phyloP scores from a whole-genome alignment of 2,888 invertebrate genomes.

The Brenthis ino region DNA sequence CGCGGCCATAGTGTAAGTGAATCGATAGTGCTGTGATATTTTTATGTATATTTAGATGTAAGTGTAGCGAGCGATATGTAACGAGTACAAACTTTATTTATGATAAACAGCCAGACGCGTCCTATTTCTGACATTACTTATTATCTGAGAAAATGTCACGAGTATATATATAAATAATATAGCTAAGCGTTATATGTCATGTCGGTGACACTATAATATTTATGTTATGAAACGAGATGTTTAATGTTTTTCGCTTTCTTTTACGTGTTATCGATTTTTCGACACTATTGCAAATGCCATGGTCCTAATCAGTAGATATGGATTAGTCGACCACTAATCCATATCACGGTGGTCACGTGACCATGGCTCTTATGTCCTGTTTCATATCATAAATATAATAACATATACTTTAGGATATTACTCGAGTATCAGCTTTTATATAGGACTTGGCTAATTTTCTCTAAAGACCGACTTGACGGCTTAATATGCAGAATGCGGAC shows the following conservation, averaged over 20 bases:
- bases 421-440: neutral
- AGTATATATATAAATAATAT: neutral
- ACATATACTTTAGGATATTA: too few relatives aligned
- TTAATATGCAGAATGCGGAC: conserved; percentile 4
- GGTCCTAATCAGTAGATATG: too few relatives aligned
- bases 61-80: conserved; percentile 67
- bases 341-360: neutral
- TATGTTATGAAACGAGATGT: too few relatives aligned
- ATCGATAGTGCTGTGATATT: conserved; percentile 83
- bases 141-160: conserved; percentile 3
- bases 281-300: too few relatives aligned
- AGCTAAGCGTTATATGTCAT: too few relatives aligned
- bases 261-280: too few relatives aligned
- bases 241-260: too few relatives aligned
- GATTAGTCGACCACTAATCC: too few relatives aligned
- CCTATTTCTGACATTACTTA: conserved; percentile 15
- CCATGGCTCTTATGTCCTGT: neutral
- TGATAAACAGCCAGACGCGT: conserved; percentile 40
- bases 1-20: conserved; percentile 75
- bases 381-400: too few relatives aligned
- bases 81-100: conserved; percentile 75
- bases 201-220: too few relatives aligned
- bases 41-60: conserved; percentile 79
- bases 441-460: neutral
- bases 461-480: too few relatives aligned